These are phyloP conservation scores for Drosophila nikananu DNA, from an alignment of 1,140 invertebrate genomes.

Conservation along the genomic window DNA sequence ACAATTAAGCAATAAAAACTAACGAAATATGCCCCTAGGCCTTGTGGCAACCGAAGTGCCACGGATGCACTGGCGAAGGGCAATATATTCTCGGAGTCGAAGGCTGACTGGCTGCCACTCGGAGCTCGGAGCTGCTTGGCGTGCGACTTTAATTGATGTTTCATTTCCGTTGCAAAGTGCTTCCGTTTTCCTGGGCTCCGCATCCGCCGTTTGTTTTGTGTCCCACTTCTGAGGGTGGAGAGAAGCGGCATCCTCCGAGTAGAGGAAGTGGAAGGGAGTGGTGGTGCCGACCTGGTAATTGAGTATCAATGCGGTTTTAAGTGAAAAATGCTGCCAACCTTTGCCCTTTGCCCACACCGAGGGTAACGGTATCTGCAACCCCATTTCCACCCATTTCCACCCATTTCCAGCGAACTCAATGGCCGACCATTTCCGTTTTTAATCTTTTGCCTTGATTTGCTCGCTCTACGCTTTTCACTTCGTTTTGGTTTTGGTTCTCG, in stretches of 20 bases:
- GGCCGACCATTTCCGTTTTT: constrained; percentile 68
- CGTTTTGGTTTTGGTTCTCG: constrained; percentile 18
- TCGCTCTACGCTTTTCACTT: constrained; percentile 44
- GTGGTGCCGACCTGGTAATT: constrained; percentile 65
- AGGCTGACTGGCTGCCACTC: constrained; percentile 27
- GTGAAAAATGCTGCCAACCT: constrained; percentile 75
- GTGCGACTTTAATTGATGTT: constrained; percentile 84
- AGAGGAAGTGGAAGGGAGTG: background rate
- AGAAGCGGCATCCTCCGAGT: constrained; percentile 5
- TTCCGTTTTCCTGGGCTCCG: constrained; percentile 74
- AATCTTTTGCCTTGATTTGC: constrained; percentile 78
- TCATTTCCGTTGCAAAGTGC: constrained; percentile 84
- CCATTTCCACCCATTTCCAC: background rate
- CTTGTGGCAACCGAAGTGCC: constrained; percentile 31
- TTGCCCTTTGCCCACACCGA: background rate
- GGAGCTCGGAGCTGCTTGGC: constrained; percentile 19
- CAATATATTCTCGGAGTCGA: constrained; percentile 39
- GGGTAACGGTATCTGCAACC: background rate
- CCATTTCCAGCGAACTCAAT: constrained; percentile 25
- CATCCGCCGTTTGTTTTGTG: constrained; percentile 73
- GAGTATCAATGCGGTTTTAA: constrained; percentile 85
- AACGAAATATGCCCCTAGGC: constrained; percentile 52
- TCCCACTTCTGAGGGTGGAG: background rate
- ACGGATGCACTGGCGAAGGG: constrained; percentile 22
- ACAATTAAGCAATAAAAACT: constrained; percentile 70